Evolutionary conservation across 2,113 vertebrate species (phyloP).

Genomic region (Reinhardtius hippoglossoides): DNA sequence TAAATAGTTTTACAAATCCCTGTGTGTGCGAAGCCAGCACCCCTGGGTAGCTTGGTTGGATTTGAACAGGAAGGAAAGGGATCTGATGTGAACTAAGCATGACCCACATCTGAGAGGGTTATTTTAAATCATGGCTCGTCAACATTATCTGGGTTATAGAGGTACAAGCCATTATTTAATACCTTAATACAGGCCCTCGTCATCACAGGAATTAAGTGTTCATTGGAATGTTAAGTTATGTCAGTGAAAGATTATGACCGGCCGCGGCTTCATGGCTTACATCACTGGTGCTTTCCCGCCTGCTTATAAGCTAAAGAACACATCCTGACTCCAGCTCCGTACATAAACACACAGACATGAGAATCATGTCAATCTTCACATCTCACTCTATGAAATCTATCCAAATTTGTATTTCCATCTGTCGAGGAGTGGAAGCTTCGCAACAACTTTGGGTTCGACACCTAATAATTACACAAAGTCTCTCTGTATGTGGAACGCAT

Average conservation of each 20-base stretch:
- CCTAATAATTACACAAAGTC: too few species aligned
- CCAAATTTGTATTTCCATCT: neutral
- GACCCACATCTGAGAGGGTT: conserved; percentile 14
- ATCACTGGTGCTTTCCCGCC: neutral
- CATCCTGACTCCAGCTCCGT: neutral
- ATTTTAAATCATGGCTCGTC: neutral
- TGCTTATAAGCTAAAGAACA: neutral
- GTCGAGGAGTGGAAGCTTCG: neutral
- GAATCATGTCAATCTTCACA: neutral
- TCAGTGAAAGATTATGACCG: neutral
- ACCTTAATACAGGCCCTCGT: neutral
- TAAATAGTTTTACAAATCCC: conserved; percentile 43
- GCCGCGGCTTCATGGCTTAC: neutral
- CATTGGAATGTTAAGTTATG: neutral
- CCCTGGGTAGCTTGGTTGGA: conserved; percentile 19
- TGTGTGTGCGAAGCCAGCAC: neutral
- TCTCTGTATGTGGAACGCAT: too few species aligned
- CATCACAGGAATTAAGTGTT: neutral
- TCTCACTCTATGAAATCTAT: neutral
- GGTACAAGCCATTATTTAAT: neutral
- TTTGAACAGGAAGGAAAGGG: conserved; percentile 30
- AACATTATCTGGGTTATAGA: conserved; percentile 2
- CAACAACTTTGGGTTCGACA: neutral
- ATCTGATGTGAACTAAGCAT: conserved; percentile 33
- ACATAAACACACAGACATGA: neutral